Percentiles rank a stretch among this genome's conserved stretches.
Evolutionary conservation across 2,888 invertebrate species (phyloP).

Genomic region (Diarsia rubi): DNA sequence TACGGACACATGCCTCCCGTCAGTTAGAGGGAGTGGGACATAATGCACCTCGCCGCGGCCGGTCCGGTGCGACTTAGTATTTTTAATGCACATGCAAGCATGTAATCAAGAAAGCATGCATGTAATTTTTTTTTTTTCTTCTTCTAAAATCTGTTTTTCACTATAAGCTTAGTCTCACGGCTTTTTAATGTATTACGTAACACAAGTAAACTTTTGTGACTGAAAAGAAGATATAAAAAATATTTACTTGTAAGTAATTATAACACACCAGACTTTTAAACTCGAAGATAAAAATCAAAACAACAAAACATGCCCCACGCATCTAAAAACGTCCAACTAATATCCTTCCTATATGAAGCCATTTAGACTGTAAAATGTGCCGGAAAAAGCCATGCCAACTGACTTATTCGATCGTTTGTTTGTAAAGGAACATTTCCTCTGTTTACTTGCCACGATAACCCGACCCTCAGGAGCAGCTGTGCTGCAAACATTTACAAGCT

Average conservation of each 20-base stretch:
- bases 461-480: slow-evolving; percentile 51
- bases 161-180: too few species aligned
- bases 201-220: too few species aligned
- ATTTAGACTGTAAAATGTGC: slow-evolving; percentile 28
- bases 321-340: neutral
- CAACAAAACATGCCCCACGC: neutral
- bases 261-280: too few species aligned
- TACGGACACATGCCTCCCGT: neutral
- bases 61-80: neutral
- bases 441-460: slow-evolving; percentile 39
- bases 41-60: neutral
- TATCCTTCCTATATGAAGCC: neutral
- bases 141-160: too few species aligned
- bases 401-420: slow-evolving; percentile 47
- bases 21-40: neutral
- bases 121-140: too few species aligned
- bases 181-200: too few species aligned
- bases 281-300: neutral
- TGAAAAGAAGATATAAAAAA: too few species aligned
- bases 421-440: slow-evolving; percentile 29
- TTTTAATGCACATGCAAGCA: too few species aligned
- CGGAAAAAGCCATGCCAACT: slow-evolving; percentile 19
- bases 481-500: slow-evolving; percentile 35
- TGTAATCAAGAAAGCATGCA: too few species aligned
- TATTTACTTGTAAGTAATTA: neutral